phyloP scores from a whole-genome alignment of 2,888 invertebrate species.

The Dromius quadrimaculatus region DNA sequence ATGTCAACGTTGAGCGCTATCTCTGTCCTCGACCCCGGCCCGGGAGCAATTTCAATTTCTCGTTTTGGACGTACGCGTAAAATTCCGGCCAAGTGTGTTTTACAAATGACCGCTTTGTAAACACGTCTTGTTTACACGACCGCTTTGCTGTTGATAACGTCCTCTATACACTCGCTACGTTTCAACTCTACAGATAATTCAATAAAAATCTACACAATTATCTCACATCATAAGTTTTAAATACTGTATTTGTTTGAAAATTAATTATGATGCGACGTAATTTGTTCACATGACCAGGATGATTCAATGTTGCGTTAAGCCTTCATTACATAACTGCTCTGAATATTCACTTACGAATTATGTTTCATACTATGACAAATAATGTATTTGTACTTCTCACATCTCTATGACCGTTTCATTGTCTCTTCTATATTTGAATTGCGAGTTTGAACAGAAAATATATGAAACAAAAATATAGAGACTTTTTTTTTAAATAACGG shows the following conservation, averaged over 20 bases:
- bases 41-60: constrained; percentile 15
- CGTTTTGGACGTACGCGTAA: constrained; percentile 31
- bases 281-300: neutral
- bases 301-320: neutral
- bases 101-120: constrained; percentile 49
- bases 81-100: constrained; percentile 33
- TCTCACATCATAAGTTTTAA: neutral
- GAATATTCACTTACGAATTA: neutral
- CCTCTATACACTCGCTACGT: neutral
- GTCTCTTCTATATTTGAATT: too few species aligned
- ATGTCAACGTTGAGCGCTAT: neutral
- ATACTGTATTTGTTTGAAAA: neutral
- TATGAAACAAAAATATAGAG: too few species aligned
- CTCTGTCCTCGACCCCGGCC: constrained; percentile 3
- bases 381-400: too few species aligned
- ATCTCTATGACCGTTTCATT: neutral
- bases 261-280: neutral
- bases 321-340: neutral
- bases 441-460: too few species aligned
- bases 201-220: neutral
- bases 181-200: too few species aligned
- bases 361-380: neutral
- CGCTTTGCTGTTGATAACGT: constrained; percentile 9
- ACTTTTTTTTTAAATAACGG: too few species aligned
- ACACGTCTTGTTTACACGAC: constrained; percentile 43